Evolutionary conservation across 2,797 vertebrate genomes (phyloP).

Genomic region (Amazona ochrocephala): DNA sequence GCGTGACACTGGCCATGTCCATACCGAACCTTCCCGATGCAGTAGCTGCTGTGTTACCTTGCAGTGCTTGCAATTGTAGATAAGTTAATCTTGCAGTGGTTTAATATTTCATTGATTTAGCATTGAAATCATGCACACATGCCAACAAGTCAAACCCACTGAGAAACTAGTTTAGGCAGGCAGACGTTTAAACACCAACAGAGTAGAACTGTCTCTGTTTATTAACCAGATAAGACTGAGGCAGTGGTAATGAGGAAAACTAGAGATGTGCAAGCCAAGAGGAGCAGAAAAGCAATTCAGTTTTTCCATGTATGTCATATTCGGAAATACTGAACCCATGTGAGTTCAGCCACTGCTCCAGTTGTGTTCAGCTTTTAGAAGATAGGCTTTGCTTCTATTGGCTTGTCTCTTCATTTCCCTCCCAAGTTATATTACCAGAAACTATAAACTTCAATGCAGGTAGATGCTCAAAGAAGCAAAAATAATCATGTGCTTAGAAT

Average conservation of each 20-base stretch:
- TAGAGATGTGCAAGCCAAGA: background rate
- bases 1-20: background rate
- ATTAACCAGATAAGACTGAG: background rate
- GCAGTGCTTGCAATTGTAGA: rapidly evolving
- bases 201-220: background rate
- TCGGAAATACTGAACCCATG: background rate
- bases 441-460: background rate
- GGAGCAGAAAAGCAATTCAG: background rate
- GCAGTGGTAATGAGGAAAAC: background rate
- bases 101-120: background rate
- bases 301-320: background rate
- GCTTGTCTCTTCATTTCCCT: background rate
- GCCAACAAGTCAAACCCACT: background rate
- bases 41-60: rapidly evolving
- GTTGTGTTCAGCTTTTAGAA: background rate
- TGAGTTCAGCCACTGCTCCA: background rate
- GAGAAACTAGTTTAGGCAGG: background rate
- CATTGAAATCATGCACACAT: background rate
- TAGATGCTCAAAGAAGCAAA: background rate
- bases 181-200: background rate
- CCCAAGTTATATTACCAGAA: background rate
- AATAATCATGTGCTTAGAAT: background rate
- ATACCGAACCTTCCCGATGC: background rate
- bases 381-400: background rate
- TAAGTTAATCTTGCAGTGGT: rapidly evolving